Percentiles rank a stretch among this genome's conserved stretches.
phyloP scores from a whole-genome alignment of 2,113 vertebrate genomes.

The Proteles cristata region DNA sequence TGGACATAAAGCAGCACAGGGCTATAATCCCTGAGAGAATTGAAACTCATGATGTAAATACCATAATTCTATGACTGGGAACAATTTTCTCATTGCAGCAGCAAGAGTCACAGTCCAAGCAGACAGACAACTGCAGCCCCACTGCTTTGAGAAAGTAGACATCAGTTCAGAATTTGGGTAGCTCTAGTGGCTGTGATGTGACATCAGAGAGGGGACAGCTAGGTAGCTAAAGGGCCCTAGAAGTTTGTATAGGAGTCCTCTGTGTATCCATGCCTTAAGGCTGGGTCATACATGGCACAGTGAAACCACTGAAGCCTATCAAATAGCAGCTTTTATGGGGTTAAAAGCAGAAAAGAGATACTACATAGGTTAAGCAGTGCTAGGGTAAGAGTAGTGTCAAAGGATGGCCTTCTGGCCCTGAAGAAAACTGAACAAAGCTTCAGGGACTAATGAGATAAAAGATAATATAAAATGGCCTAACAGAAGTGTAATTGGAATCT shows the following conservation, averaged over 20 bases:
- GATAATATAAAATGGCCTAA: background rate
- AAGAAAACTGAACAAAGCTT: background rate
- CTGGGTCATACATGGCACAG: background rate
- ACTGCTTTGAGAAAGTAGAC: background rate
- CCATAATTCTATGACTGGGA: background rate
- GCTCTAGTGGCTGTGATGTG: background rate
- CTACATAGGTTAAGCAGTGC: background rate
- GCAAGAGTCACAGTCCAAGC: background rate
- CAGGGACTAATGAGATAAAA: background rate
- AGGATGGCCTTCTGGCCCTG: background rate
- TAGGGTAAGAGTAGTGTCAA: background rate
- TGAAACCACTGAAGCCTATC: background rate
- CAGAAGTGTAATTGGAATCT: rapidly evolving
- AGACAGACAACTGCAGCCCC: background rate
- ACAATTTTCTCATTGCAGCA: background rate
- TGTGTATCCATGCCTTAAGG: background rate
- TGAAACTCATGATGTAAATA: background rate
- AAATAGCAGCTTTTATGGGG: background rate
- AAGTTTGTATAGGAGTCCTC: background rate
- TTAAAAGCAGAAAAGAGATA: background rate
- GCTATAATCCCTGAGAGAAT: background rate
- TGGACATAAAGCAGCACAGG: background rate
- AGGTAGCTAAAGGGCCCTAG: background rate
- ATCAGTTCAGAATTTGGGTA: background rate
- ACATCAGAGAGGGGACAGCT: background rate